Base-by-base conservation (phyloP, 1,140 invertebrate species). In the Forficula auricularia region DNA sequence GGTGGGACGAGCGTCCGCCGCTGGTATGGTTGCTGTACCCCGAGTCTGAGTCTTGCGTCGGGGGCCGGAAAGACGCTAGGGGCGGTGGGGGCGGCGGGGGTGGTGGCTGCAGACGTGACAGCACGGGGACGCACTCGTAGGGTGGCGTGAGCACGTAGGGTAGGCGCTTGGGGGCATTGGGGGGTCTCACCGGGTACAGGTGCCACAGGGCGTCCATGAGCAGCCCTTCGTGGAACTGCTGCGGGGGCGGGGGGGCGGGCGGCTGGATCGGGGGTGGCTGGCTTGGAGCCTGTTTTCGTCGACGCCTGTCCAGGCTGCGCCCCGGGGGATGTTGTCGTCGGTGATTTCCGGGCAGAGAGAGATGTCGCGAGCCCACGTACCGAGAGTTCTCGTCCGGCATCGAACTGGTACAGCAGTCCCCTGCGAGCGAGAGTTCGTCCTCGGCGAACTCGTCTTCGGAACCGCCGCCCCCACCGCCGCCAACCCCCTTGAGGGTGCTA, bases 21-120 rank as follows among this genome's bases (percentile, higher is more conserved):
- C 66, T 66, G 10, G 75, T 77, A 45, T 77, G 70, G 51, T 78
- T 74, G 49, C 74, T 77, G 51, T 77, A 78, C 0, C 75, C 74
- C 14, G 74, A 77, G 53, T 78, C 75, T 15, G 71, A 75, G 4
- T 71, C 71, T 44, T 19, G 47, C 50, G 42, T 50, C 47, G 1
- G 43, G 49, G 16, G 40, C 10, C 6, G 49, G 46, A 18, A 48
- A 46, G 15, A 43, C 49, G 6, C 54, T 53, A 41, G 52, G 53
- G 6, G 51, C 15, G 7, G 22, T 34, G 22, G n/a, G n/a, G 32
- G 19, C 19, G 19, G 37, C n/a, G 52, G 19, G 54, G 57, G 35
- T 54, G 48, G 48, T 54, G 61, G 15, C 57, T 62, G 16, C 52
- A 62, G 53, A 48, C 61, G 64, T 6, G 66, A 64, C 9, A 72